Evolutionary conservation across 2,113 vertebrate genomes (phyloP), one percentile per base, ranked within the genome.

Genomic region (Gopherus flavomarginatus): DNA sequence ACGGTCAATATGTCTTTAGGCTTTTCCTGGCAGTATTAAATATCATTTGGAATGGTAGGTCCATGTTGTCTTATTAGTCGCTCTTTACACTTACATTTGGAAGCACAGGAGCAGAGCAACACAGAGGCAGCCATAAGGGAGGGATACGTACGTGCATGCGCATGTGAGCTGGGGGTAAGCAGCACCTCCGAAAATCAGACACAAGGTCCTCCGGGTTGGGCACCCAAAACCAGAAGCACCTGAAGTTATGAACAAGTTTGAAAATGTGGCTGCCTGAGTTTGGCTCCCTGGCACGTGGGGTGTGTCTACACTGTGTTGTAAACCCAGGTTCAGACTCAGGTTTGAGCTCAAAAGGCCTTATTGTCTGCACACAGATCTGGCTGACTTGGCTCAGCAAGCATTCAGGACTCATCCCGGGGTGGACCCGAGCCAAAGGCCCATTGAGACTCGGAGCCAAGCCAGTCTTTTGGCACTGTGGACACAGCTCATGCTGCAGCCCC

Each of bases 11-110:
- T 86, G 90, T 94, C 94, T 95, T 94, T 31, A 69, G 90, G 94
- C 95, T 50, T 97, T 91, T 88, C 90, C n/a, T 80, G 89, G 95
- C 35, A 49, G 27, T 11, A 94, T 87, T 92, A 97, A 98, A 95
- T 96, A 94, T 90, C 69, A 88, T 95, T 96, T 97, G 83, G 87
- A 38, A 93, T 5, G 9, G 92, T 17, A 12, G 7, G 81, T 31
- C 90, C 3, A 0, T 3, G 49, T 52, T 10, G 90, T 62, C 52
- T 82, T 85, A 82, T 93, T 54, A 88, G 94, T 65, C 92, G 79
- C 22, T 95, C 24, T 77, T 62, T 62, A 6, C 1, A 0, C 14
- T 81, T 50, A 42, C 2, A 0, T 0, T 31, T 42, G 86, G 89
- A 47, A 85, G 50, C 1, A 0, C 3, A 1, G 1, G 50, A 54